Conservation (phyloP, 92 coral and sea anemone species). For the Epizoanthus scotinus region DNA sequence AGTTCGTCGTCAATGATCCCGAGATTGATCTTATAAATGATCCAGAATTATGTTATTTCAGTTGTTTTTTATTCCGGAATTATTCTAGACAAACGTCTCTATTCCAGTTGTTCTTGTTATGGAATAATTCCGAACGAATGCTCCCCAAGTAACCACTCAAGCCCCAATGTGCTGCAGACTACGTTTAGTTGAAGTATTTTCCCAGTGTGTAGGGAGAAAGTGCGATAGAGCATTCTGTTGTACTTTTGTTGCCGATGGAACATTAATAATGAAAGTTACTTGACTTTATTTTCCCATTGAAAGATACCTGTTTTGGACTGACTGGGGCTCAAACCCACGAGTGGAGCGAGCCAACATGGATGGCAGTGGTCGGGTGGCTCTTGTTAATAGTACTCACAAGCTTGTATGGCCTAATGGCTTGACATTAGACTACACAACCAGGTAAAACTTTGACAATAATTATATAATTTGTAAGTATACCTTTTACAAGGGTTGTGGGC, state of each 20-base stretch:
- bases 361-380: conserved; percentile 70
- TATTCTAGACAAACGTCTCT: too few relatives aligned
- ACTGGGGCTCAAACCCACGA: conserved; percentile 80
- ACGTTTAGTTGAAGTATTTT: too few relatives aligned
- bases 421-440: conserved; percentile 86
- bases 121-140: too few relatives aligned
- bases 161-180: too few relatives aligned
- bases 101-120: too few relatives aligned
- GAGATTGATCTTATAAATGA: too few relatives aligned
- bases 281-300: neutral
- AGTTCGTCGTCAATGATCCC: too few relatives aligned
- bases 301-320: conserved; percentile 93
- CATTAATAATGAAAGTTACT: neutral
- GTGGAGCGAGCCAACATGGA: conserved; percentile 87
- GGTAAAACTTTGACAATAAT: conserved; percentile 53
- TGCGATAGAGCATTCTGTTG: neutral
- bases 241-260: neutral
- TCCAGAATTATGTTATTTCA: too few relatives aligned
- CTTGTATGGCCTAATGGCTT: conserved; percentile 89
- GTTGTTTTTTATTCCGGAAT: too few relatives aligned
- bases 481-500: neutral
- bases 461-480: neutral
- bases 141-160: too few relatives aligned
- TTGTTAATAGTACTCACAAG: conserved; percentile 44
- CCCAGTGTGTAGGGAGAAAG: too few relatives aligned